Evolutionary conservation across 2,113 vertebrate genomes (phyloP).

Genomic region (Microtus richardsoni): DNA sequence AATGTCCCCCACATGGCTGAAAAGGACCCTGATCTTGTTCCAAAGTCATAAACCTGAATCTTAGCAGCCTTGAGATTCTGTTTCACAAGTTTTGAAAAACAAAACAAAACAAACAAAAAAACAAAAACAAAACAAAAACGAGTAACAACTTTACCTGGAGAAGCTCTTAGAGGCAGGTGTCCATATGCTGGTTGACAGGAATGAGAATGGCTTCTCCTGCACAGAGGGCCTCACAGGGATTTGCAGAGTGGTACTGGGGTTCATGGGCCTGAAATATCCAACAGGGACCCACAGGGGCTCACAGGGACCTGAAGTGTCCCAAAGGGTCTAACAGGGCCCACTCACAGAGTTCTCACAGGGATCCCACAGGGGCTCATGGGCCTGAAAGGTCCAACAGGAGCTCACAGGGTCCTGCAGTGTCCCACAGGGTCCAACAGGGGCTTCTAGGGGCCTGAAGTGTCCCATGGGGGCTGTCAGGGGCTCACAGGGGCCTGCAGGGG

Average conservation of each 20-base stretch:
- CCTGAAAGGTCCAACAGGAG: no score
- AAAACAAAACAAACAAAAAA: background rate
- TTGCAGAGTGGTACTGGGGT: background rate
- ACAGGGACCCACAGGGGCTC: background rate
- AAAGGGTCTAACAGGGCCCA: background rate
- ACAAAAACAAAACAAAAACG: background rate
- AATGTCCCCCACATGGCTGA: fast-evolving
- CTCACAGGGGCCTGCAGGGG: background rate
- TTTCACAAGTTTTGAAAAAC: background rate
- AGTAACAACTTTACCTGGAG: background rate
- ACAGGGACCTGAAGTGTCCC: background rate
- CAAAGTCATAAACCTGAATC: background rate
- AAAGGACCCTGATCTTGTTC: background rate
- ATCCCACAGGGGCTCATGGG: no score
- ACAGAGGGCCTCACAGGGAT: background rate
- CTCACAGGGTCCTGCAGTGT: no score
- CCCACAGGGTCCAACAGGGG: no score
- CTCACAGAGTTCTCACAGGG: no score
- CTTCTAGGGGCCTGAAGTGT: no score
- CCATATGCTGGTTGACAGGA: no score
- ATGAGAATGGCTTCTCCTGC: fast-evolving
- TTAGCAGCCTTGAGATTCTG: fast-evolving
- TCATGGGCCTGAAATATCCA: no score
- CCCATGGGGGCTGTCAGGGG: background rate
- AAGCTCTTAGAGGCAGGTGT: fast-evolving